phyloP scores from a whole-genome alignment of 2,113 vertebrate genomes.

The Caranx ignobilis region DNA sequence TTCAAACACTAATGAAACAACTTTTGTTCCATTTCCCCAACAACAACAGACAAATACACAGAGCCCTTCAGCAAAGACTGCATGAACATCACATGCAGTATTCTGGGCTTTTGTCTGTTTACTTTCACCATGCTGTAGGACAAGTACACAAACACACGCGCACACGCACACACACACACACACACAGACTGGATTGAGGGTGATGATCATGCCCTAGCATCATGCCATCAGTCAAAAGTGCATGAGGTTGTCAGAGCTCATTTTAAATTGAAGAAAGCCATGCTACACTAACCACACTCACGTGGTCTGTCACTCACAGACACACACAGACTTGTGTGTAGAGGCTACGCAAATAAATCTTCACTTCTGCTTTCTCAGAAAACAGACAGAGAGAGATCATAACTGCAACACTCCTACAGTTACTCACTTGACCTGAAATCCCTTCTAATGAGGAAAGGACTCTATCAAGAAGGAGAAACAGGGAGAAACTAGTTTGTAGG shows the following conservation, averaged over 20 bases:
- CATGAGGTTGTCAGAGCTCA: conserved; percentile 6
- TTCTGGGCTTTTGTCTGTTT: not conserved
- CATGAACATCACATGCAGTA: conserved; percentile 41
- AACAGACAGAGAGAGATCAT: not conserved
- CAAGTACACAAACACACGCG: not conserved
- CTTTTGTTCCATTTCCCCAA: conserved; percentile 6
- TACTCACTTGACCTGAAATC: conserved; percentile 26
- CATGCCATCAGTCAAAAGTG: conserved; percentile 39
- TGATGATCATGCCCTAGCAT: conserved; percentile 25
- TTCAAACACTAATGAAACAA: conserved; percentile 32
- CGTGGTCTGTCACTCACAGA: not conserved
- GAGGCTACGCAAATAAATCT: not conserved
- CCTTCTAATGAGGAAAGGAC: conserved; percentile 1
- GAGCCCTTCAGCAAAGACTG: conserved; percentile 5
- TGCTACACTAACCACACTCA: not conserved
- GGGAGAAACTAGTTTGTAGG: not conserved
- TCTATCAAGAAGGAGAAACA: not conserved
- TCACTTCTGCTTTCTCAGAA: conserved; percentile 63
- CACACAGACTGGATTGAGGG: not conserved
- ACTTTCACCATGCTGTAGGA: conserved; percentile 7
- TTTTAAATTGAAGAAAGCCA: conserved; percentile 1
- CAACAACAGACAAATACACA: conserved; percentile 11
- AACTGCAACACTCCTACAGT: not conserved
- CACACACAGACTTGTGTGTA: not conserved
- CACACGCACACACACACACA: not conserved